These are phyloP conservation scores for Cremastinae sp. DNA, from an alignment of 2,888 invertebrate genomes.

Conservation along the genomic window DNA sequence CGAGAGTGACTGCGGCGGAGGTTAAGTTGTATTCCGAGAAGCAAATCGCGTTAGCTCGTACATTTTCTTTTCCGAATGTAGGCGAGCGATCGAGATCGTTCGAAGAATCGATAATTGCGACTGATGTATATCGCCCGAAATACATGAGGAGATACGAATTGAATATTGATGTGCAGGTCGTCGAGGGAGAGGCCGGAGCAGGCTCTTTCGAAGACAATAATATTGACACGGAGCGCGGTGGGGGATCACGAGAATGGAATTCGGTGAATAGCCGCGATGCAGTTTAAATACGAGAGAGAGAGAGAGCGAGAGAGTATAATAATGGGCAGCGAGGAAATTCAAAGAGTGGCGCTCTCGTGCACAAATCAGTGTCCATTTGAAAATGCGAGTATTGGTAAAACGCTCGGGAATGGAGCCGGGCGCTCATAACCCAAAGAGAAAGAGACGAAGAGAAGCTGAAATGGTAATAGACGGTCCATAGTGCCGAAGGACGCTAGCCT, in stretches of 20 bases:
- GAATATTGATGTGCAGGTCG: conserved; percentile 5
- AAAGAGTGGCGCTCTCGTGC: background rate
- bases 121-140: conserved; percentile 20
- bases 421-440: conserved; percentile 5
- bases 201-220: conserved; percentile 13
- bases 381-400: conserved; percentile 17
- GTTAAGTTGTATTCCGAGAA: background rate
- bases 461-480: conserved; percentile 39
- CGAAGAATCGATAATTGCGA: conserved; percentile 16
- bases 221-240: conserved; percentile 24
- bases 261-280: conserved; percentile 26
- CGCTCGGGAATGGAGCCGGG: background rate
- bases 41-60: background rate
- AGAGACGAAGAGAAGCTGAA: conserved; percentile 23
- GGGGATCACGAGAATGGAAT: conserved; percentile 35
- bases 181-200: no score
- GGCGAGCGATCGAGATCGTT: background rate
- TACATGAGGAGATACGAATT: conserved; percentile 10
- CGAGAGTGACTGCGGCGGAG: no score
- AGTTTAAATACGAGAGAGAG: background rate
- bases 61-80: background rate
- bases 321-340: background rate
- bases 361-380: conserved; percentile 23
- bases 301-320: no score
- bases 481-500: conserved; percentile 27